phyloP scores from a whole-genome alignment of 2,113 vertebrate genomes.

The Cygnus buccinator region DNA sequence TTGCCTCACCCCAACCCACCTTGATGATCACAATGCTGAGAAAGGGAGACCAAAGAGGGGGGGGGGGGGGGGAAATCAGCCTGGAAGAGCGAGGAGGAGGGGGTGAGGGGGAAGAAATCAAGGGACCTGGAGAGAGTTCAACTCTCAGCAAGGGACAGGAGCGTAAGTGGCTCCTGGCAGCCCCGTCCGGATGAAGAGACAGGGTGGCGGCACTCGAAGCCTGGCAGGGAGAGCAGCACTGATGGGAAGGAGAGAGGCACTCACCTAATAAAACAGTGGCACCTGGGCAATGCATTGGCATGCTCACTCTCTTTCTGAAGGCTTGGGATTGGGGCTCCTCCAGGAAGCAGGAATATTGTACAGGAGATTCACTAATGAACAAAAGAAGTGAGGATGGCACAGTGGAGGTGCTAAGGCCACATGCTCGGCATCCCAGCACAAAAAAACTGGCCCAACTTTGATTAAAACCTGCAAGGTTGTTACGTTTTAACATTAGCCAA shows the following conservation, averaged over 20 bases:
- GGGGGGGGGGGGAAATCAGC: background rate
- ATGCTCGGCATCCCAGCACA: accelerated
- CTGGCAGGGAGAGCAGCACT: slow-evolving; percentile 27
- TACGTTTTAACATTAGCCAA: accelerated
- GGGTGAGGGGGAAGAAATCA: slow-evolving; percentile 36
- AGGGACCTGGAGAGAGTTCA: slow-evolving; percentile 59
- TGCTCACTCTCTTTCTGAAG: background rate
- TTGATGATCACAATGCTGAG: background rate
- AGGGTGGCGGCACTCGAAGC: slow-evolving; percentile 31
- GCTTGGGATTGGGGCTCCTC: background rate
- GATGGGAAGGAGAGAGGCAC: slow-evolving; percentile 35
- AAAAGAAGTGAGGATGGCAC: accelerated
- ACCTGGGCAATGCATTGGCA: background rate
- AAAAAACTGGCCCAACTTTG: background rate
- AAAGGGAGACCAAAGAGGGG: background rate
- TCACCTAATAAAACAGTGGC: slow-evolving; percentile 54
- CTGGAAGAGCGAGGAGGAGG: background rate
- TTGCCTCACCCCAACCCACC: background rate
- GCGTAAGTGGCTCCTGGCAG: slow-evolving; percentile 62
- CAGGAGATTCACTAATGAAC: accelerated
- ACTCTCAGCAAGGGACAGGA: slow-evolving; percentile 65
- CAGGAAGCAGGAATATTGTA: background rate
- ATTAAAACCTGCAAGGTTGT: background rate
- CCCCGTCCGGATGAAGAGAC: slow-evolving; percentile 33
- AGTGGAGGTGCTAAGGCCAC: accelerated